Percentiles rank a stretch among this genome's conserved stretches.
phyloP scores from a whole-genome alignment of 2,888 invertebrate genomes.

The Timema cristinae region DNA sequence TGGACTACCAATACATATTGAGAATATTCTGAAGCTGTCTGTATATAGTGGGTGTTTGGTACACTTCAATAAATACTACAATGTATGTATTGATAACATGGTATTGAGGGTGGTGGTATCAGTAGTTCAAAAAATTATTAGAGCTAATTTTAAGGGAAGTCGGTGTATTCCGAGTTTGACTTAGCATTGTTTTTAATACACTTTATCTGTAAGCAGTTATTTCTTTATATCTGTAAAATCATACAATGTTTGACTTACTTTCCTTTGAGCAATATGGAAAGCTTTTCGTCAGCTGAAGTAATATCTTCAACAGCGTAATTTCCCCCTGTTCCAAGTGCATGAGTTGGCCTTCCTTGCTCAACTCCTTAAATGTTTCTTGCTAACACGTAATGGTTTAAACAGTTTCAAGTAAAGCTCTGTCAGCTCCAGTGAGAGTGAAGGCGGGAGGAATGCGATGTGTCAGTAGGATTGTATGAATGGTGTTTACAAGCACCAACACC shows the following conservation, averaged over 20 bases:
- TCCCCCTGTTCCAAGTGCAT: slow-evolving; percentile 68
- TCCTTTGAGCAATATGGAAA: slow-evolving; percentile 76
- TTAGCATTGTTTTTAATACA: no score
- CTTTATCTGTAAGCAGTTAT: no score
- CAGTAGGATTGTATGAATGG: slow-evolving; percentile 65
- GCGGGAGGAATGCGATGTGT: slow-evolving; percentile 70
- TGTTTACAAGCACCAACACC: slow-evolving; percentile 63
- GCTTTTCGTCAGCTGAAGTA: slow-evolving; percentile 71
- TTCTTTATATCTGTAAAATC: not conserved
- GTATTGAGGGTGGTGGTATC: no score
- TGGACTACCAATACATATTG: no score
- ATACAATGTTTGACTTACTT: slow-evolving; percentile 57
- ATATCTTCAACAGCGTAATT: slow-evolving; percentile 74
- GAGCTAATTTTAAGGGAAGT: no score
- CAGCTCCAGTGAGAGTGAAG: slow-evolving; percentile 68
- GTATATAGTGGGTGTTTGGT: no score
- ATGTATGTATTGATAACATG: no score
- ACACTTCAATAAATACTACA: no score
- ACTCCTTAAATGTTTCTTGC: slow-evolving; percentile 76
- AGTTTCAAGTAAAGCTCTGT: slow-evolving; percentile 73
- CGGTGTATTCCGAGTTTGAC: no score
- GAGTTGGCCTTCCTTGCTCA: slow-evolving; percentile 68
- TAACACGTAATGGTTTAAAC: slow-evolving; percentile 73
- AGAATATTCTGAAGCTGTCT: no score
- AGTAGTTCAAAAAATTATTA: no score